Base-by-base conservation (phyloP, 2,113 vertebrate genomes). In the Menura novaehollandiae region DNA sequence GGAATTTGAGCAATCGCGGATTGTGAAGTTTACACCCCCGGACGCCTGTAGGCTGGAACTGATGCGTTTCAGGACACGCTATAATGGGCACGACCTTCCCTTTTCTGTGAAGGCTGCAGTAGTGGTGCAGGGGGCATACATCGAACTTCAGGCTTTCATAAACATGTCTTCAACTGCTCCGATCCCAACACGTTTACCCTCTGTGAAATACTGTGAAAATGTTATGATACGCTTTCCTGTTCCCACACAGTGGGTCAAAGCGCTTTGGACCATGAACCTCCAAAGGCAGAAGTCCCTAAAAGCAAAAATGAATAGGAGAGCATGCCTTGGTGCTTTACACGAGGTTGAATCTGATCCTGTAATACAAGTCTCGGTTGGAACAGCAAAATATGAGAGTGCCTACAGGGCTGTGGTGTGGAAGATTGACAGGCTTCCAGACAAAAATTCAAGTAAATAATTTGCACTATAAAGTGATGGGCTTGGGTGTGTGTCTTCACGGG, bases 371-470 rank as follows among this genome's bases (percentile, higher is more conserved):
- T 98, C 99, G 0, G 80, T 99, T 37, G 99, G 99, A 86, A 98
- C 99, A 3, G 99, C 99, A 63, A 99, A 99, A 95, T 99, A 99
- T 7, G 99, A 99, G 97, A 99, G 98, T 39, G 99, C 99, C 55
- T 99, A 99, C 95, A 98, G 98, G 79, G 99, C 99, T 2, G 95
- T 99, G 43, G 98, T 99, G 78, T 99, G 99, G 99, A 99, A 98
- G 98, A 99, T 99, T 74, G 99, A 99, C 95, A 98, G 98, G 75
- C 98, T 99, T 91, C 99, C 99, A 8, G 99, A 99, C 23, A 99
- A 99, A 97, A 99, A 99, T 93, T 98, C 98, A 95, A 99, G 99
- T 99, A 97, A 98, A 97, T 96, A 71, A 83, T 83, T 52, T 49
- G 18, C 3, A 2, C 64, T 77, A 12, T 86, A 44, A 73, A 85